Evolutionary conservation across 1,140 invertebrate genomes (phyloP).

Genomic region (Scylla paramamosain): DNA sequence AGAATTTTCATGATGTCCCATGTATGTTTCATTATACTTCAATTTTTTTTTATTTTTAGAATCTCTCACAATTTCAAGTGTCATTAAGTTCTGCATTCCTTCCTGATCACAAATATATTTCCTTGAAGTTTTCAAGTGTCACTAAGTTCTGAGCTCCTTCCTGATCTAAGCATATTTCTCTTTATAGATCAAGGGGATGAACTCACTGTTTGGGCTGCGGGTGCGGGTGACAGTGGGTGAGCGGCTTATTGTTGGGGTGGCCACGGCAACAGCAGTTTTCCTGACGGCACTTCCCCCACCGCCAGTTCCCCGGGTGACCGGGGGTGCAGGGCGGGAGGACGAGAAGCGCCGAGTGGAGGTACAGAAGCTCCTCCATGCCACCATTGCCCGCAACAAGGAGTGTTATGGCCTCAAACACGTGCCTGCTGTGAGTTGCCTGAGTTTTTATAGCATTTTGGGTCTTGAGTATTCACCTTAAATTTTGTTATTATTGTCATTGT

Average conservation of each 20-base stretch:
- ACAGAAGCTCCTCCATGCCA: constrained; percentile 85
- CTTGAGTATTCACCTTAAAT: background rate
- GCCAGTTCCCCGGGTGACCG: constrained; percentile 82
- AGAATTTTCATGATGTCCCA: too few relatives aligned
- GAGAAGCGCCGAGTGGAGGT: constrained; percentile 81
- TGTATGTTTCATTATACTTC: too few relatives aligned
- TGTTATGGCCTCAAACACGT: constrained; percentile 84
- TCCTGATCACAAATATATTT: too few relatives aligned
- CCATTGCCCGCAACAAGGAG: constrained; percentile 86
- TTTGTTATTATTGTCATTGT: background rate
- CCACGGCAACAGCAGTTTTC: constrained; percentile 92
- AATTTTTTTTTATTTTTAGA: too few relatives aligned
- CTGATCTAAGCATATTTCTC: too few relatives aligned
- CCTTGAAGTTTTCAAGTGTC: too few relatives aligned
- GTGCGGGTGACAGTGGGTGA: constrained; percentile 88
- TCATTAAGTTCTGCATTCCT: too few relatives aligned
- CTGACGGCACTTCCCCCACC: constrained; percentile 87
- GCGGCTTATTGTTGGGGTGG: constrained; percentile 91
- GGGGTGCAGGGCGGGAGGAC: constrained; percentile 68
- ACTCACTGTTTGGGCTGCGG: constrained; percentile 92
- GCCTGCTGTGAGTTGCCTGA: constrained; percentile 45
- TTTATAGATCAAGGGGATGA: constrained; percentile 89
- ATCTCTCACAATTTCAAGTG: too few relatives aligned
- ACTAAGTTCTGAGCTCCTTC: too few relatives aligned
- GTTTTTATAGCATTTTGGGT: background rate